These are phyloP conservation scores for Pseudanteris insignis DNA, from an alignment of 2,888 invertebrate species.

Conservation along the genomic window DNA sequence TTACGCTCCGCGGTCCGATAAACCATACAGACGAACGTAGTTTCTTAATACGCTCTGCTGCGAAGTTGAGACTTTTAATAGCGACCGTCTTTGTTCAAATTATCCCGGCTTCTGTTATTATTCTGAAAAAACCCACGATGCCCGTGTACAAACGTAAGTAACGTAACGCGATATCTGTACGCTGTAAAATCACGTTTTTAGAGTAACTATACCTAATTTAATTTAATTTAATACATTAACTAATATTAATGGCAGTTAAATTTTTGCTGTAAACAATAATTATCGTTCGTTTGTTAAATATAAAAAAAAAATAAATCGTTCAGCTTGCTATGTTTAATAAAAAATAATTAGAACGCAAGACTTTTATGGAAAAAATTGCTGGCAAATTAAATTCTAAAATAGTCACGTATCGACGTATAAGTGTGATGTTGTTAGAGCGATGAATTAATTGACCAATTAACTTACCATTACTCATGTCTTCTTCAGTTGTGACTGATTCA, in stretches of 20 bases:
- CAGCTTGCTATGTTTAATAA: too few relatives aligned
- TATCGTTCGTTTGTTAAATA: too few relatives aligned
- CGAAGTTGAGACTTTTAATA: conserved; percentile 12
- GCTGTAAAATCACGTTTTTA: too few relatives aligned
- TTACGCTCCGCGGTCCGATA: conserved; percentile 33
- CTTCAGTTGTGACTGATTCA: conserved; percentile 6
- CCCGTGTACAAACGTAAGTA: too few relatives aligned
- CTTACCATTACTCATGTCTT: conserved; percentile 15
- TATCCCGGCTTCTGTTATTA: neutral
- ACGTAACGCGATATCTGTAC: too few relatives aligned
- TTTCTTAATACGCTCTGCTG: conserved; percentile 29
- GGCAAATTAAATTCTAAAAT: conserved; percentile 9
- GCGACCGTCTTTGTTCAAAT: neutral
- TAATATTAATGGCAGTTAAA: too few relatives aligned
- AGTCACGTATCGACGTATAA: conserved; percentile 24
- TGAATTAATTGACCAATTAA: conserved; percentile 25
- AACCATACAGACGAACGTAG: conserved; percentile 17
- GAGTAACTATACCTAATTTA: too few relatives aligned
- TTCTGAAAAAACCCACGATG: neutral
- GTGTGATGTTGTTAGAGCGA: conserved; percentile 16
- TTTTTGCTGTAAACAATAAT: too few relatives aligned
- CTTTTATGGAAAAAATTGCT: too few relatives aligned
- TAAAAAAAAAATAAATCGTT: too few relatives aligned
- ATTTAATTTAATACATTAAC: too few relatives aligned
- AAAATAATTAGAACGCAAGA: too few relatives aligned